Percentiles rank a stretch among this genome's conserved stretches.
phyloP scores from a whole-genome alignment of 2,797 vertebrate genomes.

The Malacoraja senta region DNA sequence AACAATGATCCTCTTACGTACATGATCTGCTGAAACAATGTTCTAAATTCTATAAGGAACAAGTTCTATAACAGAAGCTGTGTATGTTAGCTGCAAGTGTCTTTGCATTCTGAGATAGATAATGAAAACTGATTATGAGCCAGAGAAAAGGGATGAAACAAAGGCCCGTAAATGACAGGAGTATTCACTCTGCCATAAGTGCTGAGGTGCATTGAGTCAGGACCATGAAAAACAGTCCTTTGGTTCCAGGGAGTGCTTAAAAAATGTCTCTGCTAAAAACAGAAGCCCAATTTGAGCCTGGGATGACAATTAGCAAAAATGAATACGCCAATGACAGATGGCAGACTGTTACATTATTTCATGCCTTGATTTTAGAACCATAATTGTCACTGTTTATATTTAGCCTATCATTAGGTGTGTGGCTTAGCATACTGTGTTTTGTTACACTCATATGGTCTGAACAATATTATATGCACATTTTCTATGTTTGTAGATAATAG shows the following conservation, averaged over 20 bases:
- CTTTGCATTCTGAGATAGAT: not conserved
- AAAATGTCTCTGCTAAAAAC: not conserved
- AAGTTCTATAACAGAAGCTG: not conserved
- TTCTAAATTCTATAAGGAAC: not conserved
- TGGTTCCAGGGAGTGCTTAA: slow-evolving; percentile 32
- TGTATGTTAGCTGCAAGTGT: not conserved
- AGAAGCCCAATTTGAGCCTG: slow-evolving; percentile 36
- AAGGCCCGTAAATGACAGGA: not conserved
- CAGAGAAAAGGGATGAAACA: not conserved
- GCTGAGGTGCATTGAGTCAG: not conserved
- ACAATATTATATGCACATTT: slow-evolving; percentile 8
- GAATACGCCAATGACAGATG: slow-evolving; percentile 35
- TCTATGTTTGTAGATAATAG: not conserved
- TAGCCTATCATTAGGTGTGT: slow-evolving; percentile 37
- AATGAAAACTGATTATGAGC: not conserved
- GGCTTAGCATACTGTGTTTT: slow-evolving; percentile 33
- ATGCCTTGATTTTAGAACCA: slow-evolving; percentile 36
- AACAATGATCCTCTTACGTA: not conserved
- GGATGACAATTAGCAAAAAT: slow-evolving; percentile 33
- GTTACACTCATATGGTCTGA: slow-evolving; percentile 26
- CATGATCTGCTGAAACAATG: not conserved
- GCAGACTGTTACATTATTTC: slow-evolving; percentile 38
- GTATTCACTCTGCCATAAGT: not conserved
- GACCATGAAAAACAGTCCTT: not conserved
- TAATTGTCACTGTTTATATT: slow-evolving; percentile 38